Base-by-base conservation (phyloP, 2,888 invertebrate species). In the Plagodis dolabraria region DNA sequence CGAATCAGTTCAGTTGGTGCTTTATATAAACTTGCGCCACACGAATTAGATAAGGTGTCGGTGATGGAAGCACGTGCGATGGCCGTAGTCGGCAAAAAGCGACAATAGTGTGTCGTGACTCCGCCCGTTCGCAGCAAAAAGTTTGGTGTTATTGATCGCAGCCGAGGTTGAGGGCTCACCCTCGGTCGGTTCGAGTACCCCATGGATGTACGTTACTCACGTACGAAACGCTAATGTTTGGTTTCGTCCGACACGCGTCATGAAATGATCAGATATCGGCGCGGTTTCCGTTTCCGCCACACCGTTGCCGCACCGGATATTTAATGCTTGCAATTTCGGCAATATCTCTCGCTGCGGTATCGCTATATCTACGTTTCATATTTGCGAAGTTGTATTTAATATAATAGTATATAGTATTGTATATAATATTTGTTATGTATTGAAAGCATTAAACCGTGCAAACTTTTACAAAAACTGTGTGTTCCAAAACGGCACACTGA, bases 71-170 rank as follows among this genome's bases (percentile, higher is more conserved):
- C 64, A 55, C 54, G 58, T 63, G 58, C 8, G 40, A 22, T 11
- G 56, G 11, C 45, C 45, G 44, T 7, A 38, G 36, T 36, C 42
- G 40, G 34, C 53, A 63, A 64, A 60, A 65, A 64, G 33, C 42
- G 43, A 57, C 61, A 63, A 63, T 60, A 38, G 58, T 38, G 8
- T 10, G 59, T 57, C 63, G 64, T 64, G 65, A 65, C 55, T 54
- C 49, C 43, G 47, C 51, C 45, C 46, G 47, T 5, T 38, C 45
- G 33, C 45, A 38, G 34, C 38, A 54, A 44, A 46, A 60, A 44
- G 12, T 10, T n/a, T 22, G 43, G 38, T 45, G 35, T 46, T 52
- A 49, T 51, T 11, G 60, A 49, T 54, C 54, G 35, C 11, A 11
- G 12, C 33, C 44, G 40, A 33, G 10, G 38, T 38, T n/a, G 22